Percentiles rank a stretch among this genome's conserved stretches.
These are phyloP conservation scores for Neosilurus hyrtlii DNA, from an alignment of 2,797 vertebrate genomes.

Conservation along the genomic window DNA sequence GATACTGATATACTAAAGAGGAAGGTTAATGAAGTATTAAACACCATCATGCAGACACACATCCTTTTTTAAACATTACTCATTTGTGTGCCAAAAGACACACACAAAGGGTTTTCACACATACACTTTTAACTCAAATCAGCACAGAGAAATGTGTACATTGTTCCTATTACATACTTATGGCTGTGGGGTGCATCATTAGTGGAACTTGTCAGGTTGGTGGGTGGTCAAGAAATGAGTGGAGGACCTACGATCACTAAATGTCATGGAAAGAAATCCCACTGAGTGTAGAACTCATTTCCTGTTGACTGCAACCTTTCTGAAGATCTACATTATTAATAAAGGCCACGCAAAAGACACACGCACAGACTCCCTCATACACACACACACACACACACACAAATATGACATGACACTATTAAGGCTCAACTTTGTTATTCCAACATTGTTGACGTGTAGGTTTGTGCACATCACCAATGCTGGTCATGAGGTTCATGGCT, in stretches of 20 bases:
- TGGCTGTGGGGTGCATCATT: conserved; percentile 50
- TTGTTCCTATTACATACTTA: conserved; percentile 18
- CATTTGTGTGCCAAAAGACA: conserved; percentile 1
- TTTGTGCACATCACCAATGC: not conserved
- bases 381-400: not conserved
- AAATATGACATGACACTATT: not conserved
- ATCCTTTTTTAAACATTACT: conserved; percentile 32
- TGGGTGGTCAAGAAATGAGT: conserved; percentile 50
- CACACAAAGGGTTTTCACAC: conserved; percentile 5
- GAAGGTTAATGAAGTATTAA: conserved; percentile 49
- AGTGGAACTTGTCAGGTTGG: conserved; percentile 44
- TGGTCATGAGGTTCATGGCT: conserved; percentile 2
- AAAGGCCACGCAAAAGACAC: conserved; percentile 46
- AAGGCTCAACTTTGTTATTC: not conserved
- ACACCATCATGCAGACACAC: conserved; percentile 42
- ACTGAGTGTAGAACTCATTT: conserved; percentile 62
- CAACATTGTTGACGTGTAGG: not conserved
- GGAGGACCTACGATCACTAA: conserved; percentile 52
- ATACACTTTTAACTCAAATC: conserved; percentile 2
- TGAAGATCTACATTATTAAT: conserved; percentile 53
- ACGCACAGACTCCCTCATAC: conserved; percentile 11
- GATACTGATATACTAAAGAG: not conserved
- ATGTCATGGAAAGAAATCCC: conserved; percentile 70
- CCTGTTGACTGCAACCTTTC: conserved; percentile 50
- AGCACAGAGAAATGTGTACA: conserved; percentile 30